Base-by-base conservation (phyloP, 2,888 invertebrate species). In the Xestia xanthographa region DNA sequence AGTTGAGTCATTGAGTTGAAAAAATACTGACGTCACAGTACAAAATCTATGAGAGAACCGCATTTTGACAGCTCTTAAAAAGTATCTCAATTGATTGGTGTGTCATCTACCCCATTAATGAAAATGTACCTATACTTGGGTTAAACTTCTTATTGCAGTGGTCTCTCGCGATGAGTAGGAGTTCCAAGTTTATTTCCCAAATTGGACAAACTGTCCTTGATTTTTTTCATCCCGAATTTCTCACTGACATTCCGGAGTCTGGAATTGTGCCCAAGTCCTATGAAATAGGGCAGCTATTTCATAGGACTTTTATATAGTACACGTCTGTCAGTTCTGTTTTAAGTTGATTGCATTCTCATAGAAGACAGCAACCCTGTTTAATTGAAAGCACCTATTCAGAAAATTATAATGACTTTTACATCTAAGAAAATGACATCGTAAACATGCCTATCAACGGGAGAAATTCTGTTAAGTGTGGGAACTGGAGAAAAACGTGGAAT, bases 401-500 rank as follows among this genome's bases (percentile, higher is more conserved):
- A 22, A 50, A 29, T 72, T 50, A 72, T 80, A 62, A 66, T 73
- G 1, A 38, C 12, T 34, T 63, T 72, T 17, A 17, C 17, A 56
- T 68, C 26, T 22, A 41, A 82, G 29, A 60, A 66, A 60, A 80
- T 38, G 3, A 48, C 26, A 53, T 62, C 6, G n/a, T 63, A 50
- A 66, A 70, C 56, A 26, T 82, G 11, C 5, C 20, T 22, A 34
- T 48, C 9, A 50, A 29, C 20, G 0, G 38, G 79, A 69, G 63
- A 73, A 69, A 79, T 72, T 69, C n/a, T 68, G 3, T 17, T 6
- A 29, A 43, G 50, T 66, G 68, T 70, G 69, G 50, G 81, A 81
- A 73, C 11, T 41, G 1, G 26, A 73, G 66, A 73, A 73, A 83
- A 83, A 83, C 83, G 73, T 79, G 79, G n/a, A 79, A 70, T 73